Evolutionary conservation across 2,888 invertebrate species (phyloP), one percentile per base, ranked within the genome.

Genomic region (Ephialtes manifestator): DNA sequence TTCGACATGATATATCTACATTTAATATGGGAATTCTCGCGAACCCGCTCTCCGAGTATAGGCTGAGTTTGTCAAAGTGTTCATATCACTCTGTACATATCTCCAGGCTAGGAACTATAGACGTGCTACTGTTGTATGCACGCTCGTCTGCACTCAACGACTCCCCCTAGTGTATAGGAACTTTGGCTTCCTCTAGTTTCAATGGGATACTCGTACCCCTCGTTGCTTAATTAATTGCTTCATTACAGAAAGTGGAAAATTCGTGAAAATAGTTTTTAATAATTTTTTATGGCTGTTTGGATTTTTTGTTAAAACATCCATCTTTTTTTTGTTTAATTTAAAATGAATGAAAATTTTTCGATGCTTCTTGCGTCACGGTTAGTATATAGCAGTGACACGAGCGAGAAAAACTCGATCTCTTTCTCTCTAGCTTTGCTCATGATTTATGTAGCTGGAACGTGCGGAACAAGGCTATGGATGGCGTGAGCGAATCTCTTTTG

Each of bases 21-120:
- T 85, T 85, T 85, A 85, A 85, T 82, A 82, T 85, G 85, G 71
- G 79, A 82, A 85, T 51, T 85, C 79, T 76, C 58, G 79, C 35
- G 82, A 85, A 76, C 76, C 79, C 35, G 8, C 39, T 39, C 35
- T 48, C 10, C 71, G 13, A 48, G 39, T 20, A 20, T n/a, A 18
- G 65, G 39, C 65, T 8, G 65, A 82, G 53, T 82, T 78, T 67
- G 67, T 67, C 81, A 28, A 60, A 35, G 77, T 71, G 39, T 75
- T 81, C 77, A 65, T 65, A 76, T 76, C 76, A 20, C 51, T 76
- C 31, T 31, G 70, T 70, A 74, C 63, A 68, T 74, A 72, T 78
- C 76, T 76, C 63, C 39, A 51, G 76, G 76, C 65, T 18, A 76
- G 51, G 48, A 20, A 20, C 63, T 51, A 63, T n/a, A 76, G 35